Conservation (phyloP, 2,888 invertebrate species). For the Choreutis nemorana region DNA sequence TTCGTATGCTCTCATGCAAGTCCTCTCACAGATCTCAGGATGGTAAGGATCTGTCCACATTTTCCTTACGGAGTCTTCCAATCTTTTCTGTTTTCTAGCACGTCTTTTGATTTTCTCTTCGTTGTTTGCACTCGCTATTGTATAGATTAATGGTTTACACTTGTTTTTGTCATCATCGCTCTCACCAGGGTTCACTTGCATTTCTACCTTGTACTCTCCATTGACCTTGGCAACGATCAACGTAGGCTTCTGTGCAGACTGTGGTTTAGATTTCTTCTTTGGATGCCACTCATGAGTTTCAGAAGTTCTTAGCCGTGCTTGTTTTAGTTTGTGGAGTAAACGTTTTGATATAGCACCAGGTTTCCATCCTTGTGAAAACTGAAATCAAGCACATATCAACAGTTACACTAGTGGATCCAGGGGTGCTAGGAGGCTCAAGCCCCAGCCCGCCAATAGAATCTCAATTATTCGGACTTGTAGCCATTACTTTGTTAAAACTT, state of each 20-base stretch:
- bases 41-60: conserved; percentile 29
- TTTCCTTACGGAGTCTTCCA: conserved; percentile 22
- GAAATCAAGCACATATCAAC: conserved; percentile 2
- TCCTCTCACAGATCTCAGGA: conserved; percentile 31
- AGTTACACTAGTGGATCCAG: background rate
- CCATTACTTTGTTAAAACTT: too few species aligned
- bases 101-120: conserved; percentile 24
- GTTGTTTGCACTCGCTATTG: conserved; percentile 29
- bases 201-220: conserved; percentile 40
- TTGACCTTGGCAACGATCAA: conserved; percentile 34
- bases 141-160: conserved; percentile 35
- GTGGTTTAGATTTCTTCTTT: conserved; percentile 27
- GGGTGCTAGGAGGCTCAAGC: too few species aligned
- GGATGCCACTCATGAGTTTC: conserved; percentile 16
- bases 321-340: conserved; percentile 31
- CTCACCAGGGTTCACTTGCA: conserved; percentile 25
- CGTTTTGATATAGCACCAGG: conserved; percentile 48
- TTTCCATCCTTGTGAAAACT: conserved; percentile 42
- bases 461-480: too few species aligned
- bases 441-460: too few species aligned
- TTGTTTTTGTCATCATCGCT: conserved; percentile 15
- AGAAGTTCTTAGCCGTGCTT: conserved; percentile 23
- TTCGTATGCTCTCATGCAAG: conserved; percentile 31
- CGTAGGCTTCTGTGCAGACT: conserved; percentile 30
- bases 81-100: conserved; percentile 18